Percentiles rank a stretch among this genome's conserved stretches.
These are phyloP conservation scores for Villa cingulata DNA, from an alignment of 2,888 invertebrate genomes.

Conservation along the genomic window DNA sequence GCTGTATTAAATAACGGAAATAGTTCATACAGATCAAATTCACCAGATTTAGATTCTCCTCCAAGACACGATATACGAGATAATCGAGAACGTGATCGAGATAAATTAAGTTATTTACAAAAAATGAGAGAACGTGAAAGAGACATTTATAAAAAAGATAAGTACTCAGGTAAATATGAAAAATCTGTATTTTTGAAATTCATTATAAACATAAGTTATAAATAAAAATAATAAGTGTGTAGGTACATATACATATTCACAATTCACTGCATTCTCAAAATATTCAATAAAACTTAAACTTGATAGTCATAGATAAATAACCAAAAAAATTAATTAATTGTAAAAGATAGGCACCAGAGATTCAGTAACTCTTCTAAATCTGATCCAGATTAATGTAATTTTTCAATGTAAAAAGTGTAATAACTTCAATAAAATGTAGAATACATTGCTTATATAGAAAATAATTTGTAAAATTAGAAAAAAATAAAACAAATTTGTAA, in stretches of 20 bases:
- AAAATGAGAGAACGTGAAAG: constrained; percentile 50
- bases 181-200: background rate
- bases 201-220: background rate
- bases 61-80: constrained; percentile 41
- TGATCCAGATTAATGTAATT: too few relatives aligned
- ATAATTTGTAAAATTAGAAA: background rate
- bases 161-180: constrained; percentile 60
- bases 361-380: too few relatives aligned
- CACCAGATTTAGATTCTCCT: constrained; percentile 61
- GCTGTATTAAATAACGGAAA: constrained; percentile 41
- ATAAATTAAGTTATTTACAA: constrained; percentile 38
- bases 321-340: too few relatives aligned
- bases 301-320: too few relatives aligned
- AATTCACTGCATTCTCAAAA: too few relatives aligned
- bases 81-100: constrained; percentile 39
- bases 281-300: too few relatives aligned
- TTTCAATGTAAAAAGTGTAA: too few relatives aligned
- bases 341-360: too few relatives aligned
- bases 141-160: constrained; percentile 83
- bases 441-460: constrained; percentile 5
- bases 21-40: constrained; percentile 59
- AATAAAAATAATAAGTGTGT: background rate
- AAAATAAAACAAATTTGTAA: background rate
- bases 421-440: too few relatives aligned
- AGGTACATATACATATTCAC: too few relatives aligned